Evolutionary conservation across 2,113 vertebrate species (phyloP).

Genomic region (Anser cygnoides): DNA sequence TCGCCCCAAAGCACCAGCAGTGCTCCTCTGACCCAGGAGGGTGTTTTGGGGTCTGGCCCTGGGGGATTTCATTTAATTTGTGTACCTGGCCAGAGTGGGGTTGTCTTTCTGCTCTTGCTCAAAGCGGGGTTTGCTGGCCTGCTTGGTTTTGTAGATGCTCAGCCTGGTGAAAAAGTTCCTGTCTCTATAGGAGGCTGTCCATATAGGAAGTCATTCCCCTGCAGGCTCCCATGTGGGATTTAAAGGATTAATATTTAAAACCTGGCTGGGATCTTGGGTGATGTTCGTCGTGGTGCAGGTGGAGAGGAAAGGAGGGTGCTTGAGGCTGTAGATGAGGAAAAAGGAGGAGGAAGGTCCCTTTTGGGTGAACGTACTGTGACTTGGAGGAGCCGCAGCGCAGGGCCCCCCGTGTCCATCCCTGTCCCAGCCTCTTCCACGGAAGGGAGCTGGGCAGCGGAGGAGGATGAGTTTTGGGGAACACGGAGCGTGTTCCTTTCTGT

Average conservation of each 20-base stretch:
- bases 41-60: too few species aligned
- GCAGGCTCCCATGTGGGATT: not conserved
- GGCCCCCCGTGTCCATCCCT: not conserved
- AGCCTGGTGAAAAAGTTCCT: not conserved
- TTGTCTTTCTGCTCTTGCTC: too few species aligned
- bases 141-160: too few species aligned
- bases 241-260: not conserved
- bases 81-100: not conserved
- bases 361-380: not conserved
- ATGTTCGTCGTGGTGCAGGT: fast-evolving
- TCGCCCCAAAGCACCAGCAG: not conserved
- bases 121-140: not conserved
- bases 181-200: not conserved
- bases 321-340: not conserved
- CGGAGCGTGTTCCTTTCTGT: not conserved
- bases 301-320: not conserved
- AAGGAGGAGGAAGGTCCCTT: not conserved
- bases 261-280: not conserved
- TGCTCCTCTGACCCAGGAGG: too few species aligned
- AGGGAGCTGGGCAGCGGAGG: not conserved
- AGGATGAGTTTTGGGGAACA: not conserved
- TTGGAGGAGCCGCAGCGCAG: fast-evolving
- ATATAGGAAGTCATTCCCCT: not conserved
- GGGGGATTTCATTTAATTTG: not conserved
- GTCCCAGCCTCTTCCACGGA: too few species aligned